Percentiles rank a stretch among this genome's conserved stretches.
Evolutionary conservation across 2,113 vertebrate species (phyloP).

Genomic region (Anoura caudifer): DNA sequence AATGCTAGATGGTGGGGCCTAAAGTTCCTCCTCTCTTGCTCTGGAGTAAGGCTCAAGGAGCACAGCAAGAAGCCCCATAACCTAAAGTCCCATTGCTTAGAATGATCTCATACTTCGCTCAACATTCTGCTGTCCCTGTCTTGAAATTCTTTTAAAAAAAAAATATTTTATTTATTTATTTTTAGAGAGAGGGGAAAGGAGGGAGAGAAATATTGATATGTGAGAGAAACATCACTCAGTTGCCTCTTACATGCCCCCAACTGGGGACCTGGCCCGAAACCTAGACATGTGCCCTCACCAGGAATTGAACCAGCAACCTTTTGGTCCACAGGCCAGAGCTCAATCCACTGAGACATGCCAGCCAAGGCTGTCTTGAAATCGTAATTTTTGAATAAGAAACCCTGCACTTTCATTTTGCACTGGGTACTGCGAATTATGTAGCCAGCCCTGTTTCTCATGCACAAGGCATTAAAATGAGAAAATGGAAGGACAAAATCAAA

Average conservation of each 20-base stretch:
- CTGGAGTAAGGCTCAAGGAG: neutral
- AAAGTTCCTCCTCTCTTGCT: neutral
- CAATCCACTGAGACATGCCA: too few relatives aligned
- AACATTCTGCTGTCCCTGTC: neutral
- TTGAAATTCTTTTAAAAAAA: neutral
- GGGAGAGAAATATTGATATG: too few relatives aligned
- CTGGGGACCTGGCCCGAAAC: too few relatives aligned
- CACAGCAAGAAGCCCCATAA: neutral
- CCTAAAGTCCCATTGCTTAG: neutral
- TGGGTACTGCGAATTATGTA: neutral
- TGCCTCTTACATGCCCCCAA: too few relatives aligned
- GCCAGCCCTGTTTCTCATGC: neutral
- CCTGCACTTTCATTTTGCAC: neutral
- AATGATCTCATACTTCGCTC: neutral
- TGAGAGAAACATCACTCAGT: too few relatives aligned
- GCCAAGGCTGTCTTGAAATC: neutral
- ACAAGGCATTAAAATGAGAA: neutral
- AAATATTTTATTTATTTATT: too few relatives aligned
- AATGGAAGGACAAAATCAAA: slow-evolving; percentile 59
- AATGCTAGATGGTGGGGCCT: neutral
- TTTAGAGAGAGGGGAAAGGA: too few relatives aligned
- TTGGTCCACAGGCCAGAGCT: too few relatives aligned
- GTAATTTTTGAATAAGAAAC: neutral
- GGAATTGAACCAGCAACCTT: too few relatives aligned
- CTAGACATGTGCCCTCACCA: too few relatives aligned